Base-by-base conservation (phyloP, 1,140 invertebrate species). In the Cecropterus lyciades region DNA sequence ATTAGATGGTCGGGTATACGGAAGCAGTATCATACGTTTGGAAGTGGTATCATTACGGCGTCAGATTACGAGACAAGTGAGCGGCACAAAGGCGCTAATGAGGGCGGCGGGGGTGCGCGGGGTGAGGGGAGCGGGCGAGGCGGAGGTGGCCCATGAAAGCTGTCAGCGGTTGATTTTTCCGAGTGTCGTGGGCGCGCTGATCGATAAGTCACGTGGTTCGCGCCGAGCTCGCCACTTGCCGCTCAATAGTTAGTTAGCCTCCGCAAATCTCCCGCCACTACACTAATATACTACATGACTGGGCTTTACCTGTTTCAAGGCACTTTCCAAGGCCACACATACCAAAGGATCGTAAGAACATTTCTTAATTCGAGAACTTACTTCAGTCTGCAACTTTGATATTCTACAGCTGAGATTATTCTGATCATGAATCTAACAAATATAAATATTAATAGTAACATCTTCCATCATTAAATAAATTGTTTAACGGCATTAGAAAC, bases 151-250 rank as follows among this genome's bases (percentile, higher is more conserved):
- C 80, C 75, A 80, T 80, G 84, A 87, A 89, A 84, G 86, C 88
- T 91, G 87, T 89, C 87, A 90, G 85, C 87, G 86, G 86, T 89
- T 90, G 86, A 89, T 91, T 91, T 91, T 89, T 91, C 85, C 86
- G 84, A 89, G 88, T 88, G 87, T 89, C 88, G 86, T 85, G 88
- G 82, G 81, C 79, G 82, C 84, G 86, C 85, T 91, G 87, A 91
- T 91, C 88, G 88, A 91, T 91, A 91, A 91, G 84, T 89, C 86
- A 91, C 88, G 88, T 89, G 88, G 84, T 69, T 69, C 75, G 73
- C 79, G 72, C 78, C 73, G 69, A 77, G 75, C 80, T 77, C 75
- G 71, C 72, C 75, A 73, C 72, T 67, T 69, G 69, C 80, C 87
- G 88, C 86, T 91, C 89, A 84, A 89, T 91, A 89, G 86, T 84